Base-by-base conservation (phyloP, 2,113 vertebrate species). In the Puma concolor region DNA sequence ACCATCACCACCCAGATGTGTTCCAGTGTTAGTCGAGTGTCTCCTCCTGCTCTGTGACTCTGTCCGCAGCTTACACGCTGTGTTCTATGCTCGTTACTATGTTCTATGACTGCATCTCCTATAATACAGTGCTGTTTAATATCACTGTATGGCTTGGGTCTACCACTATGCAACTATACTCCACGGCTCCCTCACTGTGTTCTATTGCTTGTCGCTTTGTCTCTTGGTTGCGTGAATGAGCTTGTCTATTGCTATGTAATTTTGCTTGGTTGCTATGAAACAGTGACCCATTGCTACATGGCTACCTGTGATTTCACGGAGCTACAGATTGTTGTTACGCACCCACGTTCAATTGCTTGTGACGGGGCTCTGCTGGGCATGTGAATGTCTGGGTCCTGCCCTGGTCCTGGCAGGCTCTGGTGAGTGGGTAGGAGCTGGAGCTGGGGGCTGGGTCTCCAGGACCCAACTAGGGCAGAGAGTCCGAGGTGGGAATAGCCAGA, bases 221-320 rank as follows among this genome's bases (percentile, higher is more conserved):
- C 82, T 94, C 77, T 9, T 7, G 54, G 79, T 86, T 12, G 16
- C 44, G 57, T 60, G 57, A 60, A 27, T 38, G 77, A 88, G 79
- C 81, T 69, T 5, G 19, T 54, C 12, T 72, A 91, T 48, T 72
- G 67, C 93, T 93, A 54, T 88, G 91, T 95, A 60, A 97, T 94
- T 96, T 84, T 85, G 50, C 54, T 64, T 66, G 81, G 95, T 97
- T 97, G 96, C 93, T 84, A 95, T 95, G 98, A 81, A 90, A 72
- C 36, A 3, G 83, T 57, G 94, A 96, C 66, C 91, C 36, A 14
- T 21, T 44, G 50, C 52, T 66, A 31, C 76, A 15, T 2, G 15
- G 72, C 85, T 72, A 41, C 52, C 54, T 60, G 52, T 48, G 57
- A 72, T 67, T 82, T 84, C 52, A 27, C 0, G 3, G 69, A 88